These are phyloP conservation scores for Hemiscyllium ocellatum DNA, from an alignment of 2,113 vertebrate genomes.

Conservation along the genomic window DNA sequence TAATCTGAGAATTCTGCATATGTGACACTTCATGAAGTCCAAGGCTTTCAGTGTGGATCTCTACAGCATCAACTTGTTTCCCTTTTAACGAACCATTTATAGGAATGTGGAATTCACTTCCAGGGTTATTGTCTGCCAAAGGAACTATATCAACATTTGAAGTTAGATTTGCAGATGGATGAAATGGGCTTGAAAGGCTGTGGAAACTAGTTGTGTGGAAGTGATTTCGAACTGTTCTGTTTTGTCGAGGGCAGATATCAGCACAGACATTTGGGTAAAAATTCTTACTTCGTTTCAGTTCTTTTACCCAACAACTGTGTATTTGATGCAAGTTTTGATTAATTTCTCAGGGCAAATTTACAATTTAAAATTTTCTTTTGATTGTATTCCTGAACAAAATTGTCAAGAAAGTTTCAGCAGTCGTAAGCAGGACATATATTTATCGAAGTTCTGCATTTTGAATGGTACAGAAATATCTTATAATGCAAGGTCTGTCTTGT, in stretches of 20 bases:
- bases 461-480: background rate
- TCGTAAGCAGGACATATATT: background rate
- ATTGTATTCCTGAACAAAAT: background rate
- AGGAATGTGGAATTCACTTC: background rate
- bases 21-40: background rate
- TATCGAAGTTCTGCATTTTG: constrained; percentile 5
- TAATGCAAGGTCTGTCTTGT: background rate
- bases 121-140: background rate
- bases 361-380: background rate
- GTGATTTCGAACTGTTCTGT: background rate
- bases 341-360: background rate
- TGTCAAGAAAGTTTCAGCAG: background rate
- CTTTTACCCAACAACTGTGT: background rate
- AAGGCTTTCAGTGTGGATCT: background rate
- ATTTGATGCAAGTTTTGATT: background rate
- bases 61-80: background rate
- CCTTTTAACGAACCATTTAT: background rate
- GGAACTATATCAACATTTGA: background rate
- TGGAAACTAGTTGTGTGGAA: too few species aligned
- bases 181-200: background rate
- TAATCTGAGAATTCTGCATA: background rate
- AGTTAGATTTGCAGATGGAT: background rate
- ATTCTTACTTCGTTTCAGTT: too few species aligned
- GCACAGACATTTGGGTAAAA: background rate
- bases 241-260: background rate